phyloP scores from a whole-genome alignment of 2,888 invertebrate species.

The Liodrosophila aerea region DNA sequence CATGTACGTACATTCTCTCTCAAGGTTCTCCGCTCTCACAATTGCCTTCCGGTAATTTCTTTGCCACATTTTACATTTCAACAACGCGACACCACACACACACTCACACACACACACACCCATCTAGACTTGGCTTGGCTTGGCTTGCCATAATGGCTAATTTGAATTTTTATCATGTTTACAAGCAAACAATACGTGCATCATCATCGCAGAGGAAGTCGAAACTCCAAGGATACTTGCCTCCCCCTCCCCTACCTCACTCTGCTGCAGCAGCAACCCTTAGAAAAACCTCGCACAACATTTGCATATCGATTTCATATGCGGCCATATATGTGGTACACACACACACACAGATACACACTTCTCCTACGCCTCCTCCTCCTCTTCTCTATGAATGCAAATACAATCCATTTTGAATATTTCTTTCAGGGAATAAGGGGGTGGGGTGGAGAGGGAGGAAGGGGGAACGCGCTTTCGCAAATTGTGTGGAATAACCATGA shows the following conservation, averaged over 20 bases:
- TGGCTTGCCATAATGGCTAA: constrained; percentile 68
- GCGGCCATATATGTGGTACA: constrained; percentile 45
- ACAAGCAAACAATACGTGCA: constrained; percentile 77
- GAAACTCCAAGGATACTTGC: constrained; percentile 20
- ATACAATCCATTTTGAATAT: constrained; percentile 62
- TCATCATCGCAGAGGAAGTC: constrained; percentile 58
- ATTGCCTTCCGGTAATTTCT: constrained; percentile 66
- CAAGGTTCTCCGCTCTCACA: constrained; percentile 30
- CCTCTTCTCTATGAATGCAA: constrained; percentile 37
- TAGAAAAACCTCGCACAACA: constrained; percentile 55
- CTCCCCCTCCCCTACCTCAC: not conserved
- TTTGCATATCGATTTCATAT: constrained; percentile 76
- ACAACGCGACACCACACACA: constrained; percentile 39
- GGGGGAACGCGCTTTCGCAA: constrained; percentile 36
- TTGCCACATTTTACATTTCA: constrained; percentile 70
- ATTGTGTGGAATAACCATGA: constrained; percentile 71
- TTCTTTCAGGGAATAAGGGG: no score
- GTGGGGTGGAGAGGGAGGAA: no score
- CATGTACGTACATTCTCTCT: constrained; percentile 12
- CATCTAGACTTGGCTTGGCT: no score
- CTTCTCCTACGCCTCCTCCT: not conserved
- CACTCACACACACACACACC: constrained; percentile 22
- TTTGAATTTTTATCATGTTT: constrained; percentile 78
- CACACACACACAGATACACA: not conserved
- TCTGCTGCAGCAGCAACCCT: not conserved